Conservation (phyloP, 2,888 invertebrate genomes). For the Campoplex capitator region DNA sequence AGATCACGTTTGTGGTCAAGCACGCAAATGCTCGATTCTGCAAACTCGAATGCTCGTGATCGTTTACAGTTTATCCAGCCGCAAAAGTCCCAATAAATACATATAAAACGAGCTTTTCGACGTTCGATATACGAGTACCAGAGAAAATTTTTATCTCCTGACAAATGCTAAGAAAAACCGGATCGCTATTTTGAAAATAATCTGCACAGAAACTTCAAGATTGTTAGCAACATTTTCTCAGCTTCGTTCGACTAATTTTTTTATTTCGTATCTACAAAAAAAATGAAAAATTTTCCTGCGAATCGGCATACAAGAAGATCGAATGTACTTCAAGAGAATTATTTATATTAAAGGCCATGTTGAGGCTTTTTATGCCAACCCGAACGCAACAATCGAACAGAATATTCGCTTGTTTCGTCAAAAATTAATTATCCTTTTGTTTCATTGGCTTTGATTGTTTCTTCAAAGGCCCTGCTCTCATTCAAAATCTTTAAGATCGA, state of each 20-base stretch:
- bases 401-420: no score
- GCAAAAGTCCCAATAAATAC: conserved; percentile 6
- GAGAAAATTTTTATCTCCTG: neutral
- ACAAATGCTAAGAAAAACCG: neutral
- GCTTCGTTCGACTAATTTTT: neutral
- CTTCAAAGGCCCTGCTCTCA: neutral
- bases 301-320: neutral
- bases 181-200: neutral
- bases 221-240: no score
- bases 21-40: neutral
- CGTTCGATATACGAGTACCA: neutral
- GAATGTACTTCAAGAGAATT: no score
- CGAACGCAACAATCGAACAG: no score
- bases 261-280: neutral
- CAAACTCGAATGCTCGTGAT: conserved; percentile 19
- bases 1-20: neutral
- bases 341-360: no score
- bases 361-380: no score
- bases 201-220: no score
- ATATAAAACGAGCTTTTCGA: neutral
- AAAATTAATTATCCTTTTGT: neutral
- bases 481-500: neutral
- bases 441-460: neutral
- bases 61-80: neutral
- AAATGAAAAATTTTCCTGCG: neutral